A percentile compares a stretch with the other conserved stretches of the same genome.
These are phyloP conservation scores for Drosophila sordidula DNA, from an alignment of 2,888 invertebrate species.

Conservation along the genomic window DNA sequence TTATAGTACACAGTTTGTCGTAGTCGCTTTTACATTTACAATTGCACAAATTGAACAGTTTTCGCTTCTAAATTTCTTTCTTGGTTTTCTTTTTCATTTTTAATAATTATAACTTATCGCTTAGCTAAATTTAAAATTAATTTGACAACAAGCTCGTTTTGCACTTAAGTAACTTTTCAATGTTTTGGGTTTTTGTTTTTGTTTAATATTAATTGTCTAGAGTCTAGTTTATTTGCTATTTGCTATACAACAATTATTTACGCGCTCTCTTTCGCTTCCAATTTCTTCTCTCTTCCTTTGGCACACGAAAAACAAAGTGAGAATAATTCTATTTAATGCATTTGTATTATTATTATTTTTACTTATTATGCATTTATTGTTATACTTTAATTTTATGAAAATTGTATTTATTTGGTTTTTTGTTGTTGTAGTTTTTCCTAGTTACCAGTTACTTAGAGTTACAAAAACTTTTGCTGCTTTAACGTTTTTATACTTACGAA, in stretches of 20 bases:
- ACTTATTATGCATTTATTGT: constrained; percentile 31
- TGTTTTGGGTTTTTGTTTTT: not conserved
- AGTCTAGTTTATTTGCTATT: constrained; percentile 28
- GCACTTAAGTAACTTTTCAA: constrained; percentile 73
- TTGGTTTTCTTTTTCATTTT: not conserved
- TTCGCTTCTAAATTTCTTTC: not conserved
- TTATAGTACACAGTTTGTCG: constrained; percentile 18
- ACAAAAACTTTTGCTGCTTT: constrained; percentile 55
- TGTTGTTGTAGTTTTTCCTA: constrained; percentile 29
- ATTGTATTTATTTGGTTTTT: constrained; percentile 23
- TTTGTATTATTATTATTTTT: constrained; percentile 7
- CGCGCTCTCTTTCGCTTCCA: not conserved
- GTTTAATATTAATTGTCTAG: constrained; percentile 35
- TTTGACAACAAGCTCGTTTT: constrained; percentile 82
- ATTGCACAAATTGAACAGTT: constrained; percentile 35
- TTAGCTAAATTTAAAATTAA: constrained; percentile 66
- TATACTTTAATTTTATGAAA: constrained; percentile 37
- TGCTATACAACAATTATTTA: constrained; percentile 58
- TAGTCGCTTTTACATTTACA: constrained; percentile 22
- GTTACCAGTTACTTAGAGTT: constrained; percentile 48
- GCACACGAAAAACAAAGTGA: constrained; percentile 48
- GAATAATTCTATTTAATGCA: constrained; percentile 43
- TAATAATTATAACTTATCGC: constrained; percentile 38
- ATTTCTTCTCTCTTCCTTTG: constrained; percentile 13
- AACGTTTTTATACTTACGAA: constrained; percentile 63